Percentiles rank a stretch among this genome's conserved stretches.
phyloP scores from a whole-genome alignment of 2,113 vertebrate genomes.

The Alexandromys fortis region DNA sequence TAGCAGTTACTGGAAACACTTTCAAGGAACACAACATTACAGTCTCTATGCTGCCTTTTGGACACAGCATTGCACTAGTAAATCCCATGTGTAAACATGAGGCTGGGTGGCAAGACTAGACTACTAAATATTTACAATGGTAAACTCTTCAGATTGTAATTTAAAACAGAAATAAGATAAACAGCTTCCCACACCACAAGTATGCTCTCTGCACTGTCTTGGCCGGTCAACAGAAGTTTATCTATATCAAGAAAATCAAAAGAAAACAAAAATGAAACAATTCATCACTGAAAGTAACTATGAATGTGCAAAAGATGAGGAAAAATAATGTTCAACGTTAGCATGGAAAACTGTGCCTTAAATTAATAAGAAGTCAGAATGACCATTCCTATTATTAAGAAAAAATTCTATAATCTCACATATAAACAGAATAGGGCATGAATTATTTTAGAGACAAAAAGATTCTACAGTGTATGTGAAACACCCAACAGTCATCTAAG shows the following conservation, averaged over 20 bases:
- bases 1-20: constrained; percentile 63
- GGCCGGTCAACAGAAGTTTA: constrained; percentile 26
- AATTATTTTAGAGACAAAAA: constrained; percentile 61
- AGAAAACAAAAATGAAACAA: constrained; percentile 43
- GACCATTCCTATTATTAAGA: constrained; percentile 44
- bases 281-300: constrained; percentile 51
- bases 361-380: constrained; percentile 11
- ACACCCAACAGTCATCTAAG: constrained; percentile 14
- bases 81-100: constrained; percentile 55
- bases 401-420: constrained; percentile 53
- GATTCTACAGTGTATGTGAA: constrained; percentile 21
- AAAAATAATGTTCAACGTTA: not conserved
- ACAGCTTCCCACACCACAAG: not conserved
- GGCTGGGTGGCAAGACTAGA: constrained; percentile 37
- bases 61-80: constrained; percentile 34
- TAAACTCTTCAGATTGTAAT: constrained; percentile 46
- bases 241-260: constrained; percentile 26
- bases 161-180: constrained; percentile 51
- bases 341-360: constrained; percentile 38
- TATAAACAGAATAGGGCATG: constrained; percentile 49
- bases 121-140: constrained; percentile 60
- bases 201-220: constrained; percentile 29
- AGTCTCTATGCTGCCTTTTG: constrained; percentile 45
- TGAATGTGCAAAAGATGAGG: not conserved
- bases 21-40: constrained; percentile 40